These are phyloP conservation scores for Eunapius fragilis DNA, from an alignment of 37 sponge, comb jelly and placozoan genomes.

Conservation along the genomic window DNA sequence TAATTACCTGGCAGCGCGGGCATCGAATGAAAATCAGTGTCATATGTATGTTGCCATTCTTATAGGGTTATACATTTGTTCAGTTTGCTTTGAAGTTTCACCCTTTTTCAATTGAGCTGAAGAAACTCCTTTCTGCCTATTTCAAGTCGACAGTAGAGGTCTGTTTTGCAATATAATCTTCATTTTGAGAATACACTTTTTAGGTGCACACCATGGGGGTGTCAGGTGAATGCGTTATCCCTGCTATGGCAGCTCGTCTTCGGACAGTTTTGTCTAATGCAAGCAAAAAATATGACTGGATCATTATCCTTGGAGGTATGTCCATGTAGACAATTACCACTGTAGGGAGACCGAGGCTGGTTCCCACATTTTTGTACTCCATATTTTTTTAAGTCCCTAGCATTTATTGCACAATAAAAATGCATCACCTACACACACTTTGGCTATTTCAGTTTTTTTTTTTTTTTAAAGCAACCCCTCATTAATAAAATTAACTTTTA, in stretches of 20 bases:
- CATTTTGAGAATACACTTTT: neutral
- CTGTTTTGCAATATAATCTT: neutral
- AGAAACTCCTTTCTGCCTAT: neutral
- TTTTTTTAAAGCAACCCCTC: too few relatives aligned
- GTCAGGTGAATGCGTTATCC: slow-evolving; percentile 32
- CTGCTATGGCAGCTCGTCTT: slow-evolving; percentile 26
- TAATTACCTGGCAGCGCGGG: too few relatives aligned
- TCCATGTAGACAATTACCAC: too few relatives aligned
- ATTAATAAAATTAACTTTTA: too few relatives aligned
- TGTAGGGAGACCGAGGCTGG: too few relatives aligned
- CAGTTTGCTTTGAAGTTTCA: neutral
- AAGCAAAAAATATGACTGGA: slow-evolving; percentile 22
- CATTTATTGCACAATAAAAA: too few relatives aligned
- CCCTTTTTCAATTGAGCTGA: neutral
- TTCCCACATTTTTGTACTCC: too few relatives aligned
- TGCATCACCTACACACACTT: too few relatives aligned
- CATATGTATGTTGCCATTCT: too few relatives aligned
- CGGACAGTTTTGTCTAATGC: neutral
- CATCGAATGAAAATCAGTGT: too few relatives aligned
- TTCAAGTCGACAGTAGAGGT: neutral
- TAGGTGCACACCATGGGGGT: slow-evolving; percentile 9
- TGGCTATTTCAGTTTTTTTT: too few relatives aligned
- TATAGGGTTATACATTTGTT: neutral
- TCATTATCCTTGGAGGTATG: slow-evolving; percentile 24
- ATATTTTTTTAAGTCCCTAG: too few relatives aligned